phyloP scores from a whole-genome alignment of 2,888 invertebrate genomes.

The Agonopterix alstromeriana region DNA sequence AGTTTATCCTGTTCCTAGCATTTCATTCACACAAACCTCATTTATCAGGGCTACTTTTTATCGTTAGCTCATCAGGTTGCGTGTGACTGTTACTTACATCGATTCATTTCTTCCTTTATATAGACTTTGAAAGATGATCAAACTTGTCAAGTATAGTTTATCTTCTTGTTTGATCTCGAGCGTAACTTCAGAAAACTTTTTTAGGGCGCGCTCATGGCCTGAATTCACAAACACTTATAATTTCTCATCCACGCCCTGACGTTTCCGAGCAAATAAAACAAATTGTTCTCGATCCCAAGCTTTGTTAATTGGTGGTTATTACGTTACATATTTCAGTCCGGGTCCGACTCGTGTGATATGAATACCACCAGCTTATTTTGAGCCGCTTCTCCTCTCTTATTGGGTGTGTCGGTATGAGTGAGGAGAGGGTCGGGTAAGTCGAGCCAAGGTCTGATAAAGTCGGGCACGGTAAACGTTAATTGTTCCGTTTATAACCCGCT shows the following conservation, averaged over 20 bases:
- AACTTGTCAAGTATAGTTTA: no score
- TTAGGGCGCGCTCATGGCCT: not conserved
- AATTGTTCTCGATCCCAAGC: constrained; percentile 55
- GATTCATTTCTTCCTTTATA: no score
- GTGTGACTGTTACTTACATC: no score
- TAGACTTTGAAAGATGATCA: no score
- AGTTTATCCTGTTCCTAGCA: no score
- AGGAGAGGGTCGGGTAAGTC: constrained; percentile 18
- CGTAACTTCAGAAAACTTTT: constrained; percentile 2
- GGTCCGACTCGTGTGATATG: constrained; percentile 46
- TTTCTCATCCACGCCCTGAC: constrained; percentile 28
- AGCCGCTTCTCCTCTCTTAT: constrained; percentile 25
- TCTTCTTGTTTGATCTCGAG: no score
- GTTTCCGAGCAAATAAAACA: constrained; percentile 39
- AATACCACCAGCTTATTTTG: constrained; percentile 34
- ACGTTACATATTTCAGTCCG: constrained; percentile 64
- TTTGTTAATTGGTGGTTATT: constrained; percentile 70
- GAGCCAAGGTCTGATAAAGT: constrained; percentile 35
- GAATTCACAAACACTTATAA: constrained; percentile 15
- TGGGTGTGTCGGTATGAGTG: constrained; percentile 13
- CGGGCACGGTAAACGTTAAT: constrained; percentile 55
- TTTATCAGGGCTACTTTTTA: no score
- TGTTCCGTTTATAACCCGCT: constrained; percentile 70
- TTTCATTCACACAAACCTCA: no score
- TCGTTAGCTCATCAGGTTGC: no score